Evolutionary conservation across 2,113 vertebrate species (phyloP).

Genomic region (Emydocephalus ijimae): DNA sequence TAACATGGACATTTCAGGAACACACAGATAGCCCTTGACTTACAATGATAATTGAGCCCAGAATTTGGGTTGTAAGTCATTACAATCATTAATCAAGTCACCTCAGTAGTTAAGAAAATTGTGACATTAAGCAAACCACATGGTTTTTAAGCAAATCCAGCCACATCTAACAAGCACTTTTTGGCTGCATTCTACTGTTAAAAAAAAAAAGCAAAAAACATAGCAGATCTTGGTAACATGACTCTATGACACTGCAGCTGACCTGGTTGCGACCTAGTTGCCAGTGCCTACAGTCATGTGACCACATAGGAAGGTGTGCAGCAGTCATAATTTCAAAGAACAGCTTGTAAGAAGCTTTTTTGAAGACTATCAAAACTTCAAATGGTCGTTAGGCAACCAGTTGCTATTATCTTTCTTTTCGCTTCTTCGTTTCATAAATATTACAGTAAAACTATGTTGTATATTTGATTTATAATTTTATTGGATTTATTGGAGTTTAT

Average conservation of each 20-base stretch:
- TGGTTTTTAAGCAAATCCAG: not conserved
- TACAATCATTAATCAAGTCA: not conserved
- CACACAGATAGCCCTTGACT: not conserved
- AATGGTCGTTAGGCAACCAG: too few species aligned
- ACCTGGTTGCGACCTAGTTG: not conserved
- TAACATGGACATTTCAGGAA: not conserved
- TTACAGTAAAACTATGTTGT: not conserved
- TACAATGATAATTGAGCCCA: not conserved
- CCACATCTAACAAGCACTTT: not conserved
- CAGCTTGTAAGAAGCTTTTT: too few species aligned
- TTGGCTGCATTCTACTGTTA: not conserved
- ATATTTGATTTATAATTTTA: not conserved
- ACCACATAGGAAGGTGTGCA: not conserved
- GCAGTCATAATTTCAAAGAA: too few species aligned
- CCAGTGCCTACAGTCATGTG: not conserved
- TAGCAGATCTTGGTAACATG: not conserved
- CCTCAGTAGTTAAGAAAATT: not conserved
- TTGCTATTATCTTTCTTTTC: not conserved
- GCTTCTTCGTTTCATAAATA: not conserved
- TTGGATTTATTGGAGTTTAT: not conserved
- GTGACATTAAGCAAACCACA: not conserved
- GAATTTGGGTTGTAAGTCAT: not conserved
- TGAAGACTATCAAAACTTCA: too few species aligned
- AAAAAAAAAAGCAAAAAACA: too few species aligned
- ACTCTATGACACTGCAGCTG: not conserved